A percentile compares a stretch with the other conserved stretches of the same genome.
Evolutionary conservation across 2,888 invertebrate genomes (phyloP).

Genomic region (Dioctria rufipes): DNA sequence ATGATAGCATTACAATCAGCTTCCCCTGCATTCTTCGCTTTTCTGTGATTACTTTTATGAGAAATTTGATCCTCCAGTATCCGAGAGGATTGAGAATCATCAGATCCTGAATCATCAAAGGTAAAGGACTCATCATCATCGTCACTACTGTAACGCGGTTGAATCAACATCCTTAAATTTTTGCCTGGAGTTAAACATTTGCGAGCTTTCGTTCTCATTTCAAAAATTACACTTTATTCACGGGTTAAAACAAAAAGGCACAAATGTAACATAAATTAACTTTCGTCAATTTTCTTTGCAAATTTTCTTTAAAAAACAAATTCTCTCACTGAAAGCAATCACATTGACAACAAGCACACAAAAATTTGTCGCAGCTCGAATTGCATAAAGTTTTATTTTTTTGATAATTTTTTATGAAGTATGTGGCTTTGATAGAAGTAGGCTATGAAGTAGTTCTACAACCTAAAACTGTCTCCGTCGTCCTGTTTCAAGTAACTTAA

Average conservation of each 20-base stretch:
- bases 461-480: too few relatives aligned
- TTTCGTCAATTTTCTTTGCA: neutral
- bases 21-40: neutral
- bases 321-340: neutral
- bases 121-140: neutral
- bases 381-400: constrained; percentile 23
- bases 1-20: neutral
- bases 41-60: neutral
- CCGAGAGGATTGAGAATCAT: neutral
- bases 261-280: neutral
- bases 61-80: neutral
- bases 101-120: neutral
- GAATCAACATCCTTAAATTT: constrained; percentile 5
- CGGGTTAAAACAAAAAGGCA: neutral
- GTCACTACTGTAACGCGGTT: neutral
- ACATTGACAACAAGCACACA: constrained; percentile 13
- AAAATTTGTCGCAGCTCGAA: constrained; percentile 24
- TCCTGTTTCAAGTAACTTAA: too few relatives aligned
- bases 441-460: neutral
- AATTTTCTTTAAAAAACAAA: neutral
- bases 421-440: constrained; percentile 21
- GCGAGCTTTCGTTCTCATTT: constrained; percentile 8
- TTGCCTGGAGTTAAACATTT: constrained; percentile 1
- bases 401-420: constrained; percentile 3
- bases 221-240: neutral